Percentiles rank a stretch among this genome's conserved stretches.
These are phyloP conservation scores for Strix aluco DNA, from an alignment of 2,113 vertebrate genomes.

Conservation along the genomic window DNA sequence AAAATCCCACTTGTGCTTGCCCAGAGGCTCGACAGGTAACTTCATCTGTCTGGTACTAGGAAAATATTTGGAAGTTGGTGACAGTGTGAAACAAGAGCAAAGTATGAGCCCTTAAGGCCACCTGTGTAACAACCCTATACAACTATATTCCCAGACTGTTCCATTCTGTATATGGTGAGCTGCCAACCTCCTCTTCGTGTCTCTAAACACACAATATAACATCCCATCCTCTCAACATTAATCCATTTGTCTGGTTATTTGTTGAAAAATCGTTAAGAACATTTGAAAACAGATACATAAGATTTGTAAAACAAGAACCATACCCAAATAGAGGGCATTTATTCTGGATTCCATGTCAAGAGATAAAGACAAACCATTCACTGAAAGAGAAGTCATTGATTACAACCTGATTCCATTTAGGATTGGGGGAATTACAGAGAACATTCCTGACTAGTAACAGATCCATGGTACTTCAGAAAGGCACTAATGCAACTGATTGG, in stretches of 20 bases:
- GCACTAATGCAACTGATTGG: not conserved
- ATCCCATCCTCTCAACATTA: not conserved
- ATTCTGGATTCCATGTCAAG: not conserved
- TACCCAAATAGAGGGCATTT: not conserved
- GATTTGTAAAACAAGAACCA: not conserved
- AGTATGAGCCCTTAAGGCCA: not conserved
- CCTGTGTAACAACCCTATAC: not conserved
- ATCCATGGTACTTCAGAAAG: not conserved
- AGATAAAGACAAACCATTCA: not conserved
- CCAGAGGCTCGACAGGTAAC: slow-evolving; percentile 11
- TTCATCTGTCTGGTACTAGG: not conserved
- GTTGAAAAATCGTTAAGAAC: not conserved
- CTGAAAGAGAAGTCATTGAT: not conserved
- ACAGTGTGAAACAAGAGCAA: not conserved
- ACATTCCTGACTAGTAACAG: not conserved
- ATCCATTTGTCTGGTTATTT: not conserved
- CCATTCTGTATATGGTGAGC: not conserved
- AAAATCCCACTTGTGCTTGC: slow-evolving; percentile 1
- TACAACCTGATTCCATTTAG: not conserved
- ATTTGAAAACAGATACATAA: not conserved
- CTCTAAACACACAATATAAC: not conserved
- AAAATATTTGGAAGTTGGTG: slow-evolving; percentile 31
- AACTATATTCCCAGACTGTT: not conserved
- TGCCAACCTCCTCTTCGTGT: not conserved
- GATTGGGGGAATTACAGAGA: not conserved